Conservation (phyloP, 2,888 invertebrate genomes). For the Crepidodera aurea region DNA sequence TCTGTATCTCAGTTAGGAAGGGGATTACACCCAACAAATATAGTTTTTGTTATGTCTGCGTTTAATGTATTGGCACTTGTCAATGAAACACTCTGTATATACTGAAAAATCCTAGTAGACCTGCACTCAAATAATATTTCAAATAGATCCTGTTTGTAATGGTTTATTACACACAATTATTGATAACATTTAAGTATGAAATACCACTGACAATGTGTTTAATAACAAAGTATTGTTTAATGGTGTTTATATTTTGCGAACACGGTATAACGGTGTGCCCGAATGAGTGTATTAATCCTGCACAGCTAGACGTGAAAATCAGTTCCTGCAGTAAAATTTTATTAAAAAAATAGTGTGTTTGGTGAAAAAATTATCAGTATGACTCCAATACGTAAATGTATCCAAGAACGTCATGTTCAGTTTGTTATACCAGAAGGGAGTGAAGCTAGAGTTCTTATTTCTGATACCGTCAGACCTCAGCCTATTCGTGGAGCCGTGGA, state of each 20-base stretch:
- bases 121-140: no score
- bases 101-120: no score
- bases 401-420: neutral
- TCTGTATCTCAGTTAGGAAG: no score
- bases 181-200: neutral
- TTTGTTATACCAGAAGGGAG: slow-evolving; percentile 1
- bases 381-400: neutral
- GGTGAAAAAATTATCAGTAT: neutral
- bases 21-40: no score
- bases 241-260: neutral
- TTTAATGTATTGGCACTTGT: no score
- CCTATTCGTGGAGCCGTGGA: neutral
- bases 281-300: neutral
- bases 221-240: neutral
- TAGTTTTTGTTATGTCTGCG: no score
- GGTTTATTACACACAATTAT: neutral
- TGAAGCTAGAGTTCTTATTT: neutral
- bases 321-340: neutral
- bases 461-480: neutral
- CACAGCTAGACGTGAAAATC: neutral
- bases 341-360: neutral
- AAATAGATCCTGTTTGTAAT: neutral
- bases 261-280: no score
- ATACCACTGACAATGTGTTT: neutral
- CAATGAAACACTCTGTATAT: no score